Base-by-base conservation (phyloP, 2,888 invertebrate genomes). In the Linnaemya tessellans region DNA sequence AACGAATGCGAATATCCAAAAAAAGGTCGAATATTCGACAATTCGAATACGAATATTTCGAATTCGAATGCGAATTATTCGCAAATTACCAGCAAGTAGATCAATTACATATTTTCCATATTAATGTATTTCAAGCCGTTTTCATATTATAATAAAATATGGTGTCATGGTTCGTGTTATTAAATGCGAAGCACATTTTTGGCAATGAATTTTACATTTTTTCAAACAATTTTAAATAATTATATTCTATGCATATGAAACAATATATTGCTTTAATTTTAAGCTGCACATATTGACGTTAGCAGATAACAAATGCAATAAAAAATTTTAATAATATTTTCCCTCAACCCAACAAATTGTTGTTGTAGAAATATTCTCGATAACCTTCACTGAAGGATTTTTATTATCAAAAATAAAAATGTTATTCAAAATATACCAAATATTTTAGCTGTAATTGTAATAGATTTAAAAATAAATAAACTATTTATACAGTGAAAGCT, bases 311-410 rank as follows among this genome's bases (percentile, higher is more conserved):
- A 60, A 68, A 15, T 46, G 13, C 56, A 43, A n/a, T 70, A 62
- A 70, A 62, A 54, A 71, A 79, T n/a, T 56, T 18, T 30, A 18
- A 41, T 41, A 7, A 51, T 49, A 67, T 25, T 41, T 62, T 54
- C 5, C 11, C 51, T 7, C 25, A 41, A 68, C 38, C 25, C 41
- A 3, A 38, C 11, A 43, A 62, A 56, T 65, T 18, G 1, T 41
- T n/a, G n/a, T 25, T 38, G 4, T 20, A 25, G 62, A 70, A 15
- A 60, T 49, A 35, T 70, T 56, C n/a, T 1, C n/a, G 1, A 46
- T n/a, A 80, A 67, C 73, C 80, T 80, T 80, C 20, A 73, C 1
- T 60, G 1, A 80, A 73, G 80, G 65, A 58, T 38, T 71, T 46
- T 38, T n/a, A 30, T 54, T 30, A 70, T 49, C 22, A 9, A 54